These are phyloP conservation scores for Belonocnema kinseyi DNA, from an alignment of 1,140 invertebrate species.

Conservation along the genomic window DNA sequence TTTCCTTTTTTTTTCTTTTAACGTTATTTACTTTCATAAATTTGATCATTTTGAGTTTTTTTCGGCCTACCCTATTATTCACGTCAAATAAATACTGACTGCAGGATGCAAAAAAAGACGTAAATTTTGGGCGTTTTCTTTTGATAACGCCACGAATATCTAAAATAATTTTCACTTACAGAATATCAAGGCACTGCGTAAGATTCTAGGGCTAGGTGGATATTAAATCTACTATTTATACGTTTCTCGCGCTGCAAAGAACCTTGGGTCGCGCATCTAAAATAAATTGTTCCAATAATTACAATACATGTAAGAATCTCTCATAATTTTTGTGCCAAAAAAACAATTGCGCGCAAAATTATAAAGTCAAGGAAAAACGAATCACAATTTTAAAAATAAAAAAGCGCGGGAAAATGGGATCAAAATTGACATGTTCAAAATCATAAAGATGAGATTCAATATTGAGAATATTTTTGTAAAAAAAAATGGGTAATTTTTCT, in stretches of 20 bases:
- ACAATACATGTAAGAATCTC: neutral
- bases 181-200: slow-evolving; percentile 47
- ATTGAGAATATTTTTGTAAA: too few relatives aligned
- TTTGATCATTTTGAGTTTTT: too few relatives aligned
- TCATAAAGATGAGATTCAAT: too few relatives aligned
- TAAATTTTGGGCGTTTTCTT: slow-evolving; percentile 10
- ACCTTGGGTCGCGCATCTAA: neutral
- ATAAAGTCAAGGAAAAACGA: too few relatives aligned
- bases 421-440: too few relatives aligned
- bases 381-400: too few relatives aligned
- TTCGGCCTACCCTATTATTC: neutral
- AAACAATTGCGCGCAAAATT: too few relatives aligned
- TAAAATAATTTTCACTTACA: slow-evolving; percentile 42
- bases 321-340: neutral
- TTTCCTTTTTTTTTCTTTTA: too few relatives aligned
- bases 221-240: slow-evolving; percentile 31
- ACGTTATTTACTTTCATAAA: too few relatives aligned
- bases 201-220: slow-evolving; percentile 32
- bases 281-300: neutral
- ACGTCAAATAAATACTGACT: slow-evolving; percentile 19
- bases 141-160: slow-evolving; percentile 1
- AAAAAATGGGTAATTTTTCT: too few relatives aligned
- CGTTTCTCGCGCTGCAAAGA: neutral
- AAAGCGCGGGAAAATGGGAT: too few relatives aligned
- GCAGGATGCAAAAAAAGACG: slow-evolving; percentile 12